Percentiles rank a stretch among this genome's conserved stretches.
phyloP scores from a whole-genome alignment of 2,113 vertebrate species.

The Thunnus thynnus region DNA sequence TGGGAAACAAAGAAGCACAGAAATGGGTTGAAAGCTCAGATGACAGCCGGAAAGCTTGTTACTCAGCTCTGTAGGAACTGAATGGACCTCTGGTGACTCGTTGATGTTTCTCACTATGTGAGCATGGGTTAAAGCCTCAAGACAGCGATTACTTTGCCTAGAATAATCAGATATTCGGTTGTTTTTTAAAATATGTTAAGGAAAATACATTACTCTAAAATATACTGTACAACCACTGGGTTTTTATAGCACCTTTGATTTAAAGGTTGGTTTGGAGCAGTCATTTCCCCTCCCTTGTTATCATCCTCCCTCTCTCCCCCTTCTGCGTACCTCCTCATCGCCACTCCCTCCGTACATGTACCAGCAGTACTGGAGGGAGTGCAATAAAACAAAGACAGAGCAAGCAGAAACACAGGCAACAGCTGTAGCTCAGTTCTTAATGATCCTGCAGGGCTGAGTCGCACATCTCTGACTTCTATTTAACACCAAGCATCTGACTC shows the following conservation, averaged over 20 bases:
- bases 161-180: too few relatives aligned
- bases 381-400: slow-evolving; percentile 57
- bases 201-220: too few relatives aligned
- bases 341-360: slow-evolving; percentile 65
- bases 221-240: neutral
- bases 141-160: too few relatives aligned
- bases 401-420: slow-evolving; percentile 49
- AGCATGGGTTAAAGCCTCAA: too few relatives aligned
- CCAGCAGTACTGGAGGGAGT: slow-evolving; percentile 59
- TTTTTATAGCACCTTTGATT: neutral
- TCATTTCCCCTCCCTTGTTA: neutral
- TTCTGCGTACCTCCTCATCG: slow-evolving; percentile 29
- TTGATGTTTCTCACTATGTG: too few relatives aligned
- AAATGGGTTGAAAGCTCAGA: neutral
- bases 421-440: slow-evolving; percentile 48
- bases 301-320: slow-evolving; percentile 32
- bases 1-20: too few relatives aligned
- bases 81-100: too few relatives aligned
- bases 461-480: slow-evolving; percentile 7
- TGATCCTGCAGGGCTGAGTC: slow-evolving; percentile 22
- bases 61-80: neutral
- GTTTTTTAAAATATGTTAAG: too few relatives aligned
- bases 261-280: slow-evolving; percentile 22
- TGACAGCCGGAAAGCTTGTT: neutral
- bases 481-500: slow-evolving; percentile 11